These are phyloP conservation scores for Andricus quercusramuli DNA, from an alignment of 2,888 invertebrate genomes.

Conservation along the genomic window DNA sequence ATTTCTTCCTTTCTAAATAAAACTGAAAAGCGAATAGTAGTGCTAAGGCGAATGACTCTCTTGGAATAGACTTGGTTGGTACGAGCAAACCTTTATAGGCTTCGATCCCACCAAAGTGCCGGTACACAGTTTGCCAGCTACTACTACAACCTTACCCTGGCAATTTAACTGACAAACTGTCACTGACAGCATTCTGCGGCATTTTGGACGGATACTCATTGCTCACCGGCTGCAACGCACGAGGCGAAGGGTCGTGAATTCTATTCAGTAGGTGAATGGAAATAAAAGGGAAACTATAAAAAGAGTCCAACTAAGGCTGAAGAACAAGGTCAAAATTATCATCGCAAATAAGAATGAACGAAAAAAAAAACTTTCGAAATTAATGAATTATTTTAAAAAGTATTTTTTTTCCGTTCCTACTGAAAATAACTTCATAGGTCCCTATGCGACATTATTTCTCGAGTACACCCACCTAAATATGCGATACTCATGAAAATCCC, in stretches of 20 bases:
- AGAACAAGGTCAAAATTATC: not conserved
- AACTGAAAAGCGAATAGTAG: not conserved
- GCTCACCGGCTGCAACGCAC: not conserved
- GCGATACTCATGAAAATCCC: too few species aligned
- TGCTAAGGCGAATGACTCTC: slow-evolving; percentile 25
- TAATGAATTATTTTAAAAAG: too few species aligned
- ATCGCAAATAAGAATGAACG: too few species aligned
- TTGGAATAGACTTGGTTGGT: slow-evolving; percentile 15
- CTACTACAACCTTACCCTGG: not conserved
- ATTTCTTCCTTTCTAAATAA: not conserved
- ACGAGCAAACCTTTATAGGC: slow-evolving; percentile 36
- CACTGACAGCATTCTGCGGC: not conserved
- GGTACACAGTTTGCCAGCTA: slow-evolving; percentile 11
- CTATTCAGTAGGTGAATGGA: not conserved
- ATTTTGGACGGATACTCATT: not conserved
- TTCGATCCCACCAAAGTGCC: slow-evolving; percentile 21
- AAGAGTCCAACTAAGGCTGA: not conserved
- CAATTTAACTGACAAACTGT: slow-evolving; percentile 16
- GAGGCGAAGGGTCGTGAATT: not conserved
- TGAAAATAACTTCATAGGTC: too few species aligned
- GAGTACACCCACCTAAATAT: too few species aligned
- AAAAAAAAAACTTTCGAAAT: too few species aligned
- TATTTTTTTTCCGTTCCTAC: too few species aligned
- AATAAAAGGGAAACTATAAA: not conserved
- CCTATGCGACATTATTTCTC: too few species aligned